Evolutionary conservation across 2,888 invertebrate genomes (phyloP).

Genomic region (Diaperis boleti): DNA sequence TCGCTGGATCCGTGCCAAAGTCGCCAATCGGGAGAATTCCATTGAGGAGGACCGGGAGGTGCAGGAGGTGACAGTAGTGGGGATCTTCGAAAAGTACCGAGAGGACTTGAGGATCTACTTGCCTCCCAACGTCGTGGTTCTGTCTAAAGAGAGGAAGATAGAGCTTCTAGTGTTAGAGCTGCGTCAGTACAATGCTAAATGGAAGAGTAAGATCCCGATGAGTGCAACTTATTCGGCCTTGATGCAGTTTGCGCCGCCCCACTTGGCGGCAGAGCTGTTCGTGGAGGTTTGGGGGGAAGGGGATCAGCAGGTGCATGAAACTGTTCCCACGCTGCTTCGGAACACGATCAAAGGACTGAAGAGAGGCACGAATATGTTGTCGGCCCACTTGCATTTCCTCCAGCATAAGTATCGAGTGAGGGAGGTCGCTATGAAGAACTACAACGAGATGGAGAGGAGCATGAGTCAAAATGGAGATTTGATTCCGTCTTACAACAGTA

Average conservation of each 20-base stretch:
- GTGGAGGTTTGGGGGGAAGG: slow-evolving; percentile 30
- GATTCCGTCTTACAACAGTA: slow-evolving; percentile 26
- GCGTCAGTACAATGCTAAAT: slow-evolving; percentile 5
- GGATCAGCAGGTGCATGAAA: slow-evolving; percentile 15
- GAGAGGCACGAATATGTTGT: not conserved
- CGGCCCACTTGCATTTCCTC: slow-evolving; percentile 32
- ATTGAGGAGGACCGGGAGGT: not conserved
- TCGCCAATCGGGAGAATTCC: not conserved
- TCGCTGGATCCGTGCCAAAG: slow-evolving; percentile 27
- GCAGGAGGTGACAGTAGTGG: slow-evolving; percentile 23
- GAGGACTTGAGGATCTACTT: not conserved
- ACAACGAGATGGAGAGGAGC: slow-evolving; percentile 31
- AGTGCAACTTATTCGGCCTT: slow-evolving; percentile 12
- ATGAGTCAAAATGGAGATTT: slow-evolving; percentile 14
- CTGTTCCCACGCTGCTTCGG: slow-evolving; percentile 10
- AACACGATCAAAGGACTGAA: slow-evolving; percentile 7
- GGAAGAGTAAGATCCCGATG: slow-evolving; percentile 39
- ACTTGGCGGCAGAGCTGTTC: slow-evolving; percentile 3
- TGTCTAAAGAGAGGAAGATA: slow-evolving; percentile 2
- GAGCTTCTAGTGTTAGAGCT: slow-evolving; percentile 29
- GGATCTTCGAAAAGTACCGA: not conserved
- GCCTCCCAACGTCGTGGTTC: no score
- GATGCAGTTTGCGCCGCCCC: slow-evolving; percentile 1
- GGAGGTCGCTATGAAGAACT: slow-evolving; percentile 4
- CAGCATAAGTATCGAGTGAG: slow-evolving; percentile 27